phyloP scores from a whole-genome alignment of 2,113 vertebrate genomes.

The Urocitellus parryii region DNA sequence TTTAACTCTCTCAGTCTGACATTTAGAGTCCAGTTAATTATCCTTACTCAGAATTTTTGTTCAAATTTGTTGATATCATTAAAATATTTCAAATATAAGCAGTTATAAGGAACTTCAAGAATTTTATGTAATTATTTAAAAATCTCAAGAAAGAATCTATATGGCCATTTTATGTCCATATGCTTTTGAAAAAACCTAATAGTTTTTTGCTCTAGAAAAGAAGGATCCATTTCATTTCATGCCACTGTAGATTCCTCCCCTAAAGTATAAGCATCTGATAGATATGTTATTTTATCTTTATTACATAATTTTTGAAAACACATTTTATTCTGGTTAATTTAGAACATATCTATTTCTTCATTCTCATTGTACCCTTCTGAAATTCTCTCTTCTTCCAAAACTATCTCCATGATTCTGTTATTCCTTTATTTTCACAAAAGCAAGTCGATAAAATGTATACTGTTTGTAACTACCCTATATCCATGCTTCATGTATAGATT shows the following conservation, averaged over 20 bases:
- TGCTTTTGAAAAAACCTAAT: neutral
- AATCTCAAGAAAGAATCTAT: neutral
- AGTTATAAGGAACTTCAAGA: conserved; percentile 56
- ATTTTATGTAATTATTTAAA: conserved; percentile 33
- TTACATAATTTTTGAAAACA: neutral
- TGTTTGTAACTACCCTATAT: neutral
- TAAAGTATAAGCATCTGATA: neutral
- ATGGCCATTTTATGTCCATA: neutral
- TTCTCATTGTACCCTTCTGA: neutral
- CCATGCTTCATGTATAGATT: neutral
- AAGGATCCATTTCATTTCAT: neutral
- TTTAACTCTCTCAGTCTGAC: conserved; percentile 8
- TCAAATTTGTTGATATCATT: conserved; percentile 52
- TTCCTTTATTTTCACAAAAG: neutral
- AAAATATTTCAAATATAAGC: conserved; percentile 60
- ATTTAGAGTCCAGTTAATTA: neutral
- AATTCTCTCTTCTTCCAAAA: neutral
- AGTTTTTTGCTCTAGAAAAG: neutral
- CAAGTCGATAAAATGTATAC: neutral
- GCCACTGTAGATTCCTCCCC: neutral
- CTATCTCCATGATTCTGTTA: neutral
- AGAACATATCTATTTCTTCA: neutral
- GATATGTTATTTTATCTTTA: neutral
- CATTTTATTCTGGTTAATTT: neutral
- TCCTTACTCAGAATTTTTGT: conserved; percentile 51